These are phyloP conservation scores for Neocrepidodera transversa DNA, from an alignment of 2,888 invertebrate species.

Conservation along the genomic window DNA sequence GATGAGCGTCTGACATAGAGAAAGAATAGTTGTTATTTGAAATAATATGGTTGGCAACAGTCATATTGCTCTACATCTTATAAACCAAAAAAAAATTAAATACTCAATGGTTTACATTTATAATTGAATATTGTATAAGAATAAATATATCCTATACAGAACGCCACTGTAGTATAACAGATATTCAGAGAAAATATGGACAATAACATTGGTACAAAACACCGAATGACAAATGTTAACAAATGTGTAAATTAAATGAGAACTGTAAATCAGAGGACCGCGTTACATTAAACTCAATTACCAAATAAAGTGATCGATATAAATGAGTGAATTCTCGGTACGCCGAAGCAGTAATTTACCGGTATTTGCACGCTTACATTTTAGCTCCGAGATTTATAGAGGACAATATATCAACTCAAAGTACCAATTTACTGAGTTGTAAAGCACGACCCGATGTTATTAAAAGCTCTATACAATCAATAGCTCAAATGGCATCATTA, in stretches of 20 bases:
- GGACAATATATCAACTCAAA: conserved; percentile 52
- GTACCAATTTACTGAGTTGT: conserved; percentile 53
- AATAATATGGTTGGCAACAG: no score
- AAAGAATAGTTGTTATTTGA: no score
- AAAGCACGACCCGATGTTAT: conserved; percentile 53
- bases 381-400: conserved; percentile 50
- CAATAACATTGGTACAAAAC: background rate
- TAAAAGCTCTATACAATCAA: conserved; percentile 53
- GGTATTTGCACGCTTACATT: conserved; percentile 52
- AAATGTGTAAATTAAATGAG: conserved; percentile 34
- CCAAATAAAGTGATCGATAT: conserved; percentile 50
- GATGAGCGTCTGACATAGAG: no score
- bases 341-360: conserved; percentile 50
- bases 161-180: background rate
- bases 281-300: conserved; percentile 46
- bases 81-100: no score
- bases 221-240: conserved; percentile 31
- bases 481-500: conserved; percentile 53
- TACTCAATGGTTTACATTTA: no score
- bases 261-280: conserved; percentile 36
- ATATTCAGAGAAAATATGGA: conserved; percentile 1
- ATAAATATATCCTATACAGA: no score
- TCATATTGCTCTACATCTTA: no score
- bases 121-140: no score
- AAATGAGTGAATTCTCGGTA: conserved; percentile 50